Base-by-base conservation (phyloP, 2,888 invertebrate genomes). In the Eupithecia inturbata region DNA sequence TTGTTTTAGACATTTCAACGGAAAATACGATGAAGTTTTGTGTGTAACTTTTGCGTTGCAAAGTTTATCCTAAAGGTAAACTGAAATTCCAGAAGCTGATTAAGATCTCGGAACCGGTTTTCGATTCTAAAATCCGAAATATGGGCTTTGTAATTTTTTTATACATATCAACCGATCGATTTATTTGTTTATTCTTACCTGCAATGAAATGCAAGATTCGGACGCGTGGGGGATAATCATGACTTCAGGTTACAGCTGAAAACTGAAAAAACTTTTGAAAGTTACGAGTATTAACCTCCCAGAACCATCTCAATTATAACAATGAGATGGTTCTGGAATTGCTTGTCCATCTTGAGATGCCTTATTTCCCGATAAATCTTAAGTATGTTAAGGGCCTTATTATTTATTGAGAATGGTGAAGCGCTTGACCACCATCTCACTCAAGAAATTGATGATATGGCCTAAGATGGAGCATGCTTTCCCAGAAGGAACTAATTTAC, bases 1-100 rank as follows among this genome's bases (percentile, higher is more conserved):
- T 84, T 85, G 83, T 76, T 66, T 73, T 45, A 83, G 66, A 66
- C 39, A 22, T 66, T 36, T 66, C 26, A 66, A 31, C 62, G 39
- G 69, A 41, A 69, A 60, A 39, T 26, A 60, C 57, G 26, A 3
- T 53, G 22, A 57, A 41, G n/a, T 31, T 70, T 45, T n/a, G n/a
- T 28, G 31, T 26, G n/a, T 7, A 62, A 62, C 60, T 69, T 57
- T 22, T 16, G 53, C 33, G 31, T 68, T 31, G 33, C 45, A 26
- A 70, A 63, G 66, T 66, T 57, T 53, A 28, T 71, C 16, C 28
- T 41, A 10, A 62, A 62, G 62, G 62, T 62, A 36, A 36, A 36
- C 12, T 22, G 3, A n/a, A 36, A 36, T 36, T 64, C 12, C n/a
- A 4, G 19, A 7, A 36, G 36, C 12, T 64, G 64, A n/a, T 64